Evolutionary conservation across 2,113 vertebrate species (phyloP).

Genomic region (Potamarius usumacintae): DNA sequence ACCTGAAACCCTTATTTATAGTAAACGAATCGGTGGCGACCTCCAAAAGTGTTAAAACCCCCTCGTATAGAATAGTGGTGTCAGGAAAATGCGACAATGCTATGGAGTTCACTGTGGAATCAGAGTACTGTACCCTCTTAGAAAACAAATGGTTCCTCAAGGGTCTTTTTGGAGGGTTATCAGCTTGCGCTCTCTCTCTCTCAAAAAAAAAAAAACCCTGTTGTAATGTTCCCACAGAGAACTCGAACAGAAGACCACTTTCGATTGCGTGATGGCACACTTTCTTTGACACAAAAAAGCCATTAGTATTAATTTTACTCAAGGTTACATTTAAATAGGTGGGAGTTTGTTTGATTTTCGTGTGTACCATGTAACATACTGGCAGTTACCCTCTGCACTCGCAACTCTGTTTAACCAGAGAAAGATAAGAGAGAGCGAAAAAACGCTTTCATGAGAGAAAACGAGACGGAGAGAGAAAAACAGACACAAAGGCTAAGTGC

Average conservation of each 20-base stretch:
- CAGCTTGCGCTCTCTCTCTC: not conserved
- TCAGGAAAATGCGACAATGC: not conserved
- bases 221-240: not conserved
- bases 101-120: not conserved
- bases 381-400: slow-evolving; percentile 16
- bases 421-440: slow-evolving; percentile 21
- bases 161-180: not conserved
- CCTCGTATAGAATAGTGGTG: not conserved
- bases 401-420: not conserved
- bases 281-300: not conserved
- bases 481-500: slow-evolving; percentile 24
- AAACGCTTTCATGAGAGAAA: slow-evolving; percentile 21
- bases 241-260: not conserved
- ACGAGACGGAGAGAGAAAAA: not conserved
- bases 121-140: not conserved
- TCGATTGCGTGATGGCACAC: not conserved
- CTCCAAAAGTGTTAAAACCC: not conserved
- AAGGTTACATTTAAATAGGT: not conserved
- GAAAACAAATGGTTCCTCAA: not conserved
- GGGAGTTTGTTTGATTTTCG: not conserved
- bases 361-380: not conserved
- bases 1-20: not conserved
- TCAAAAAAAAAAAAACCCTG: no score
- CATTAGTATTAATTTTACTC: not conserved
- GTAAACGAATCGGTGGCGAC: not conserved